These are phyloP conservation scores for Onychomys arenicola DNA, from an alignment of 2,797 vertebrate genomes.

Conservation along the genomic window DNA sequence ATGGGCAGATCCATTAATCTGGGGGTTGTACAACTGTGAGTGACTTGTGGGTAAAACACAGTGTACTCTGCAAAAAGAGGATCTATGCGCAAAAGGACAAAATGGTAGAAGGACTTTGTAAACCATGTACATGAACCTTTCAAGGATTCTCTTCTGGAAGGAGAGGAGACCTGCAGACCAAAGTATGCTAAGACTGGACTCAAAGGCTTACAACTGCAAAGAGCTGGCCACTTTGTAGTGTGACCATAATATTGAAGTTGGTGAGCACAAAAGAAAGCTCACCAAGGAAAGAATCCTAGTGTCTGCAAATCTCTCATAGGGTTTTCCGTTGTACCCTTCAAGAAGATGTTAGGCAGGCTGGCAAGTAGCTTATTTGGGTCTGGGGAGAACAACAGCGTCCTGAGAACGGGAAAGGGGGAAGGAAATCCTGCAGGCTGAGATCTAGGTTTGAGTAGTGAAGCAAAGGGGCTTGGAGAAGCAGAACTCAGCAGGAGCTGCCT, in stretches of 20 bases:
- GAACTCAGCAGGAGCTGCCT: not conserved
- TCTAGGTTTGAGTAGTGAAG: not conserved
- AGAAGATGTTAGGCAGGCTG: not conserved
- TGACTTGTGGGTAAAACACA: constrained; percentile 51
- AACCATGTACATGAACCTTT: not conserved
- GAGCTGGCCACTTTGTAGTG: not conserved
- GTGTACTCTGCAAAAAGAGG: constrained; percentile 36
- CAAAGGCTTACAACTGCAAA: not conserved
- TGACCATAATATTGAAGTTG: not conserved
- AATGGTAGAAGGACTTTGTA: not conserved
- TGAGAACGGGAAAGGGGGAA: not conserved
- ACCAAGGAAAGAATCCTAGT: not conserved
- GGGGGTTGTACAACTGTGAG: not conserved
- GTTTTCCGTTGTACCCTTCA: not conserved
- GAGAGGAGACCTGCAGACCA: not conserved
- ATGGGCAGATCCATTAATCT: constrained; percentile 63
- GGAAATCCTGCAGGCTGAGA: not conserved
- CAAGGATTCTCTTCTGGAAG: not conserved
- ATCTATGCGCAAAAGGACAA: not conserved
- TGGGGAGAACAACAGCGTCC: not conserved
- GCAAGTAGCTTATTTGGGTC: not conserved
- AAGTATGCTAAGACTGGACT: not conserved
- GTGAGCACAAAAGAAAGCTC: not conserved
- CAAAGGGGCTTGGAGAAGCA: not conserved
- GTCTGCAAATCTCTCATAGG: not conserved